Percentiles rank a stretch among this genome's conserved stretches.
These are phyloP conservation scores for Autographa gamma DNA, from an alignment of 2,888 invertebrate species.

Conservation along the genomic window DNA sequence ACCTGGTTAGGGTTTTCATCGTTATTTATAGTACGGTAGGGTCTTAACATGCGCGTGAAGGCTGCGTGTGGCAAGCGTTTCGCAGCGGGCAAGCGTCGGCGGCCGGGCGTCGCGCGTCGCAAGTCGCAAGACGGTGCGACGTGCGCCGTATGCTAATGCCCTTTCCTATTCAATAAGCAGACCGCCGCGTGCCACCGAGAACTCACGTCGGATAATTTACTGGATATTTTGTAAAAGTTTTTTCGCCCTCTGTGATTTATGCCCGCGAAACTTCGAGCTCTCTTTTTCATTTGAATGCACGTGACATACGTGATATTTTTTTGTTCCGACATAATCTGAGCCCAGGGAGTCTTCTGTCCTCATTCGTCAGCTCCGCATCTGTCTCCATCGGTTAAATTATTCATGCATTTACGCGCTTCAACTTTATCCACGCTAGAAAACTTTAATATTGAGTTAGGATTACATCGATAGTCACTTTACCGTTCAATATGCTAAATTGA, in stretches of 20 bases:
- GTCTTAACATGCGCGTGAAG: slow-evolving; percentile 50
- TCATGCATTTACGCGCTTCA: slow-evolving; percentile 86
- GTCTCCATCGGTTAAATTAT: slow-evolving; percentile 85
- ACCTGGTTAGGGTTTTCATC: slow-evolving; percentile 41
- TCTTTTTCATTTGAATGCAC: slow-evolving; percentile 89
- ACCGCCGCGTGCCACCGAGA: slow-evolving; percentile 87
- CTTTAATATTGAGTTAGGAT: slow-evolving; percentile 82
- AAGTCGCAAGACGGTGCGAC: slow-evolving; percentile 81
- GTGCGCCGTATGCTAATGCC: slow-evolving; percentile 87
- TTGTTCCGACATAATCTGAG: slow-evolving; percentile 85
- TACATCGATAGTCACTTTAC: slow-evolving; percentile 83
- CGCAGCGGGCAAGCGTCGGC: slow-evolving; percentile 28
- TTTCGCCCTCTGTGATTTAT: slow-evolving; percentile 89
- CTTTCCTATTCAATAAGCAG: slow-evolving; percentile 88
- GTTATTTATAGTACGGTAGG: slow-evolving; percentile 50
- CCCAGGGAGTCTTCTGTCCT: slow-evolving; percentile 78
- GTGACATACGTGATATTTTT: slow-evolving; percentile 88
- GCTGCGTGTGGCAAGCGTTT: slow-evolving; percentile 46
- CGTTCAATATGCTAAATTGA: slow-evolving; percentile 79
- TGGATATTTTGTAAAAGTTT: slow-evolving; percentile 89
- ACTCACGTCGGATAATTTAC: slow-evolving; percentile 89
- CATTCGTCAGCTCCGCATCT: slow-evolving; percentile 84
- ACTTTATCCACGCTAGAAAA: slow-evolving; percentile 78
- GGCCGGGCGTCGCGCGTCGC: slow-evolving; percentile 62
- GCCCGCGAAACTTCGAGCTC: slow-evolving; percentile 87